phyloP scores from a whole-genome alignment of 2,888 invertebrate species.

The Luffia ferchaultella region DNA sequence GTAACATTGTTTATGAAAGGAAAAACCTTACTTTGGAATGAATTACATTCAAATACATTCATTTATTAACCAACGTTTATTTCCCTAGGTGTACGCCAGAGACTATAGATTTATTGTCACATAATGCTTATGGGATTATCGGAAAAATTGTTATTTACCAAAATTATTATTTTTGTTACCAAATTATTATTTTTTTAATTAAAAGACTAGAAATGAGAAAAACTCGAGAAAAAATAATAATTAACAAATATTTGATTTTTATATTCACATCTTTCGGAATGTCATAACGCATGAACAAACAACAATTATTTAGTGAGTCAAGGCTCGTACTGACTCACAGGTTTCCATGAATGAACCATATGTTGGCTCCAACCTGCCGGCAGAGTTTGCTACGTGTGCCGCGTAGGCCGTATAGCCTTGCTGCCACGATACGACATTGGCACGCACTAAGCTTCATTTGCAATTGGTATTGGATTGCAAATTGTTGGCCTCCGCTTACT shows the following conservation, averaged over 20 bases:
- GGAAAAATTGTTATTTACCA: no score
- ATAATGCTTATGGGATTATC: no score
- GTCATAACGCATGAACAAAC: not conserved
- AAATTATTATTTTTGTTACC: no score
- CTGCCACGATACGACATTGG: not conserved
- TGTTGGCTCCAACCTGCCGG: not conserved
- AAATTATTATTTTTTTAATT: no score
- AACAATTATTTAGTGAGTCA: conserved; percentile 36
- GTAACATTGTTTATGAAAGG: no score
- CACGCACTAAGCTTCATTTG: not conserved
- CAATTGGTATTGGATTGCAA: not conserved
- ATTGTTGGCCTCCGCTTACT: no score
- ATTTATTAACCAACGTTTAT: no score
- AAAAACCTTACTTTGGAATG: no score
- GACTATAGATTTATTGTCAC: no score
- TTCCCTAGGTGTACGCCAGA: no score
- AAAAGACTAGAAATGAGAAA: not conserved
- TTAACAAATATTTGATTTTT: no score
- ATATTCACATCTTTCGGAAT: not conserved
- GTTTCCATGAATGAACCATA: conserved; percentile 3
- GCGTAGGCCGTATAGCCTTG: not conserved
- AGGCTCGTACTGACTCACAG: conserved; percentile 32
- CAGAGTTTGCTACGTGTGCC: not conserved
- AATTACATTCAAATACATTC: no score
- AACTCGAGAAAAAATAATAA: not conserved